Evolutionary conservation across 53 echinoderm and acorn worm species (phyloP), one percentile per base, ranked within the genome.

Genomic region (Henricia sp.): DNA sequence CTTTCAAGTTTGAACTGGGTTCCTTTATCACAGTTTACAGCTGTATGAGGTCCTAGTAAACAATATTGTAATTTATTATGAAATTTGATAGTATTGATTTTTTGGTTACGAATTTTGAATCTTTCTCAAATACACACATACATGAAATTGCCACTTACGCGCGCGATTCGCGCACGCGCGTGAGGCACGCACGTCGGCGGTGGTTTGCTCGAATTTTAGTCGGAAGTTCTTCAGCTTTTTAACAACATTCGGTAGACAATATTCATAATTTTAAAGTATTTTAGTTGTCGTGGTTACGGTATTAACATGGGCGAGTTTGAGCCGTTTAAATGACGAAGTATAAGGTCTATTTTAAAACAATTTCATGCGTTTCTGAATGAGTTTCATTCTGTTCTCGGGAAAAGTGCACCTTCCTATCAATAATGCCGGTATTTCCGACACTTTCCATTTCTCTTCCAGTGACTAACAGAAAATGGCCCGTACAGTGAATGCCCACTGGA

Each of bases 401-500:
- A 48, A 48, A 48, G 38, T 24, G 67, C 3, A 23, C 3, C 13
- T 20, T 37, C 20, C n/a, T 39, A 67, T 13, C 20, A 40, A 14
- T 39, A 67, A 0, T 23, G 21, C 24, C 40, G 67, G 41, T 40
- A 3, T 67, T 67, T 67, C 40, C 67, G 67, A 67, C 67, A 67
- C 67, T 38, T 30, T 2, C 1, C 64, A 34, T 19, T 24, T 64
- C 64, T 64, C 26, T 32, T 10, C 35, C 36, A 3, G 6, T 64
- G 14, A 64, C 5, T 6, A 60, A 27, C 55, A 55, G 16, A 11
- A 2, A 28, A 80, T 80, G 80, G 64, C 80, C 20, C 80, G 33
- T 13, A 62, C 50, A n/a, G 28, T 64, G 46, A 63, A 57, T 29
- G 64, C 80, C 3, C 80, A 80, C 11, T 80, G 80, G 80, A 80